These are phyloP conservation scores for Nemoura dubitans DNA, from an alignment of 2,888 invertebrate species.

Conservation along the genomic window DNA sequence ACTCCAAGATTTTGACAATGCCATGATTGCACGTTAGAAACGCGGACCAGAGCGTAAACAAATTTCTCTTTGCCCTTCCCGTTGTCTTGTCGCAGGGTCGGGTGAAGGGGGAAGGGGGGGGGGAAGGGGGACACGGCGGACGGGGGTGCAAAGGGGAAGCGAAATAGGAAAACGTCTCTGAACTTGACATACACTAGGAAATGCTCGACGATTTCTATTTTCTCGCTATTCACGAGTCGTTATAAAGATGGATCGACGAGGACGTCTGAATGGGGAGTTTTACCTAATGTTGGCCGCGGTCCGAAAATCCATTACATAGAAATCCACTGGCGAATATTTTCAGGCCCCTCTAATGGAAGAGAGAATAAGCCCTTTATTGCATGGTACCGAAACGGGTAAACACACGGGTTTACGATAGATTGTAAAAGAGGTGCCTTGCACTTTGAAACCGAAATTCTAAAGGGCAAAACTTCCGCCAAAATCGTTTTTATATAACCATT, in stretches of 20 bases:
- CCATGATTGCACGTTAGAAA: neutral
- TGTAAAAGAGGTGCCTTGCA: slow-evolving; percentile 26
- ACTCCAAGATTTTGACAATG: slow-evolving; percentile 12
- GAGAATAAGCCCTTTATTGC: slow-evolving; percentile 33
- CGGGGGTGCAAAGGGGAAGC: neutral
- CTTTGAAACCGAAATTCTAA: slow-evolving; percentile 1
- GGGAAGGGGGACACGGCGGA: neutral
- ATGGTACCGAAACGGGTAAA: slow-evolving; percentile 38
- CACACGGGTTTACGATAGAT: slow-evolving; percentile 22
- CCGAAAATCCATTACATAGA: neutral
- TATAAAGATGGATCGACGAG: slow-evolving; percentile 37
- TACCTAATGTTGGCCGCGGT: slow-evolving; percentile 32
- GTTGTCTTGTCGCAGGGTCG: slow-evolving; percentile 13
- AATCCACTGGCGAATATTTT: neutral
- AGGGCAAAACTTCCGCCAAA: slow-evolving; percentile 12
- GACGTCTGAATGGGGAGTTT: neutral
- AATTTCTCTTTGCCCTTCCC: neutral
- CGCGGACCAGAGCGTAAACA: slow-evolving; percentile 9
- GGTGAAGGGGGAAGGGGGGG: neutral
- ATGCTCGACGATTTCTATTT: slow-evolving; percentile 29
- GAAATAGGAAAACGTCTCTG: slow-evolving; percentile 16
- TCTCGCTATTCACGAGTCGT: slow-evolving; percentile 22
- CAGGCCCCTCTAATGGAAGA: slow-evolving; percentile 18
- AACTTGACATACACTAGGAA: slow-evolving; percentile 2
- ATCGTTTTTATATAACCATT: slow-evolving; percentile 1